Percentiles rank a stretch among this genome's conserved stretches.
These are phyloP conservation scores for Orycteropus afer DNA, from an alignment of 2,113 vertebrate species.

Conservation along the genomic window DNA sequence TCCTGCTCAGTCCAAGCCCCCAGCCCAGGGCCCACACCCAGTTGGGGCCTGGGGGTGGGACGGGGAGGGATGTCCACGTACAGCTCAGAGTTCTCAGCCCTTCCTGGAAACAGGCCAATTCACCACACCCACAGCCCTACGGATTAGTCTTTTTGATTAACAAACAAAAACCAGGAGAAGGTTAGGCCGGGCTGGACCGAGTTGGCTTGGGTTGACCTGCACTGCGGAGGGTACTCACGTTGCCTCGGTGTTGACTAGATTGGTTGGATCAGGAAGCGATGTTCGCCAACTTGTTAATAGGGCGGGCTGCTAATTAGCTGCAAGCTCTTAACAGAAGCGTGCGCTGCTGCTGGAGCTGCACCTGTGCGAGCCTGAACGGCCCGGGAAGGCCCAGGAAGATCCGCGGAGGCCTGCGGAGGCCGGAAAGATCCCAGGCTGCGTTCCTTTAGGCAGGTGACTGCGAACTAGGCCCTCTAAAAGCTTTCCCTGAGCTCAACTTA, in stretches of 20 bases:
- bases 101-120: background rate
- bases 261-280: constrained; percentile 71
- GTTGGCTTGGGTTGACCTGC: background rate
- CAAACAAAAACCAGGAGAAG: background rate
- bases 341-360: constrained; percentile 56
- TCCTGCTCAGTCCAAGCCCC: background rate
- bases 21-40: background rate
- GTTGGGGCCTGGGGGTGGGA: background rate
- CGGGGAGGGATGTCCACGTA: background rate
- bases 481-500: background rate
- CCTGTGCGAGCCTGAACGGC: constrained; percentile 77
- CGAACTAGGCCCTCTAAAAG: constrained; percentile 57
- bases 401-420: background rate
- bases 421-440: background rate
- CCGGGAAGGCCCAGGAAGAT: constrained; percentile 36
- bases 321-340: constrained; percentile 19
- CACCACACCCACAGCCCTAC: background rate
- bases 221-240: background rate
- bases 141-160: background rate
- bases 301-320: constrained; percentile 73
- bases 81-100: constrained; percentile 6
- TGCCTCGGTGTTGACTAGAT: constrained; percentile 22
- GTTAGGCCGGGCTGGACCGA: background rate
- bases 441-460: constrained; percentile 55
- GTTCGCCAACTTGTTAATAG: constrained; percentile 41